These are phyloP conservation scores for Drosophila sulfurigaster DNA, from an alignment of 1,140 invertebrate species.

Conservation along the genomic window DNA sequence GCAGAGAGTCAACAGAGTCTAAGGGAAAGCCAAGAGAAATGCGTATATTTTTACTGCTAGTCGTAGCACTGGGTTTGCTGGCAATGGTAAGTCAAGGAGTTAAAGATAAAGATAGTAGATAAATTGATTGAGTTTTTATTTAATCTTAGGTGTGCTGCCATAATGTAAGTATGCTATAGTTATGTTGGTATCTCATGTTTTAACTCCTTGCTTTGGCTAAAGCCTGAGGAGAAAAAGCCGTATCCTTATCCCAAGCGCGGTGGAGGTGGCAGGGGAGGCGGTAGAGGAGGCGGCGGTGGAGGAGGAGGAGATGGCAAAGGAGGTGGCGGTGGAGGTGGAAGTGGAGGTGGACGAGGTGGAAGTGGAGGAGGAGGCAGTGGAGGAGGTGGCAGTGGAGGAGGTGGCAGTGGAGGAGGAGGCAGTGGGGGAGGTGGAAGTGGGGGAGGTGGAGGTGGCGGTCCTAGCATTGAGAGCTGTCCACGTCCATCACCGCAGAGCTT, in stretches of 20 bases:
- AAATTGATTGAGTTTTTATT: not conserved
- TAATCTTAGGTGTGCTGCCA: slow-evolving; percentile 36
- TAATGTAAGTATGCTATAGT: slow-evolving; percentile 40
- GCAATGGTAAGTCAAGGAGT: slow-evolving; percentile 29
- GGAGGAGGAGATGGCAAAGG: not conserved
- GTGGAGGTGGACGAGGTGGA: not conserved
- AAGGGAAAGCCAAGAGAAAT: slow-evolving; percentile 17
- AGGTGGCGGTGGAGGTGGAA: not conserved
- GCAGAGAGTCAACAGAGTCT: slow-evolving; percentile 18
- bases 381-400: not conserved
- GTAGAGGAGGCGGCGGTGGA: not conserved
- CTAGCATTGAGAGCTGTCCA: slow-evolving; percentile 40
- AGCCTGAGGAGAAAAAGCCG: not conserved
- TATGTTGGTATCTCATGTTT: not conserved
- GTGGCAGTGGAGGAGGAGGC: not conserved
- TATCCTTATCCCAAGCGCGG: not conserved
- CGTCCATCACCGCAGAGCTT: slow-evolving; percentile 54
- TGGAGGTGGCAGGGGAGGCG: not conserved
- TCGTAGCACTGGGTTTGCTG: slow-evolving; percentile 12
- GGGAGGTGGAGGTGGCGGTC: slow-evolving; percentile 2
- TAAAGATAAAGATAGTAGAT: no score
- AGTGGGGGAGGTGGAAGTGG: not conserved
- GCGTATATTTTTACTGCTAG: slow-evolving; percentile 22
- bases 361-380: not conserved
- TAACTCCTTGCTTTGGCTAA: not conserved